These are phyloP conservation scores for Stenchaetothrips biformis DNA, from an alignment of 2,888 invertebrate genomes.

Conservation along the genomic window DNA sequence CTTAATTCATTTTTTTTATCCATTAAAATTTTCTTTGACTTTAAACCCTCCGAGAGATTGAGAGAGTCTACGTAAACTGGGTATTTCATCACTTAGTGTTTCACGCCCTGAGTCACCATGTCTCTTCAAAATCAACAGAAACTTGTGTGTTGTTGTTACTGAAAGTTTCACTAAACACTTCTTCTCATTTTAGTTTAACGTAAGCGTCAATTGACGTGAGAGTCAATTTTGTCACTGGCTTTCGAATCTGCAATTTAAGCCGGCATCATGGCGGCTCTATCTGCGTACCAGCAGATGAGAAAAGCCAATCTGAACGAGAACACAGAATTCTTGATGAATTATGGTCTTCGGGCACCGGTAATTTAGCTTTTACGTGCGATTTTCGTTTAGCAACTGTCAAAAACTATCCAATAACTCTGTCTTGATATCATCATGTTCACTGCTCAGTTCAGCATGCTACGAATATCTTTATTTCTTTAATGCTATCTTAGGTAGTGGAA, in stretches of 20 bases:
- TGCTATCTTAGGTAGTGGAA: neutral
- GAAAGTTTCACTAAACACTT: neutral
- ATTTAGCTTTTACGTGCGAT: neutral
- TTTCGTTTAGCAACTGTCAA: neutral
- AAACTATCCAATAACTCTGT: neutral
- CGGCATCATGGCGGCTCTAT: neutral
- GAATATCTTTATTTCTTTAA: too few relatives aligned
- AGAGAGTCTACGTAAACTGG: too few relatives aligned
- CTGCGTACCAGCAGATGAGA: neutral
- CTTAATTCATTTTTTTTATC: too few relatives aligned
- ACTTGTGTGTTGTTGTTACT: too few relatives aligned
- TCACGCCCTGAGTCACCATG: neutral
- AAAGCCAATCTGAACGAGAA: neutral
- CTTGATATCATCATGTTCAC: neutral
- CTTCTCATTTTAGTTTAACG: neutral
- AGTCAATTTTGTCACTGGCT: neutral
- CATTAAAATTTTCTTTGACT: too few relatives aligned
- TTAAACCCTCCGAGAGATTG: too few relatives aligned
- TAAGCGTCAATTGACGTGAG: neutral
- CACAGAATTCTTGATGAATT: neutral
- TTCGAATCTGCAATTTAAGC: neutral
- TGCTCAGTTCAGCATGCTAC: too few relatives aligned
- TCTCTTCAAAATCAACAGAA: neutral
- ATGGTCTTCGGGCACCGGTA: constrained; percentile 6
- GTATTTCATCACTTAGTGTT: neutral